These are phyloP conservation scores for Diuraphis noxia DNA, from an alignment of 1,140 invertebrate species.

Conservation along the genomic window DNA sequence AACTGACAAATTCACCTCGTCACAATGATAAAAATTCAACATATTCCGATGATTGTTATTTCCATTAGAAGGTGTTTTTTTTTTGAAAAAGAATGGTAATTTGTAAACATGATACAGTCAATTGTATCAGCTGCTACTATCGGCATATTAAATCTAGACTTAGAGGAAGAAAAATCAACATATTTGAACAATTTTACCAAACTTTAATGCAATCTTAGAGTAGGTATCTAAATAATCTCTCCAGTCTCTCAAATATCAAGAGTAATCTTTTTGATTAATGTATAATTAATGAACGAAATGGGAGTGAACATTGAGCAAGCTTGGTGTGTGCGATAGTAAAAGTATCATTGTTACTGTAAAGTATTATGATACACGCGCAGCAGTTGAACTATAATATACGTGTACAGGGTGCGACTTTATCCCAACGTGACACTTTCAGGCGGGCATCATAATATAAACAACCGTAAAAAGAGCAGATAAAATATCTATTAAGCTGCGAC, in stretches of 20 bases:
- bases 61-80: neutral
- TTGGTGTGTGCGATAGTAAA: neutral
- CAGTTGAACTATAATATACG: neutral
- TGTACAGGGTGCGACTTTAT: neutral
- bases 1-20: neutral
- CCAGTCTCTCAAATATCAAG: neutral
- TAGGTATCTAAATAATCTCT: no score
- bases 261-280: neutral
- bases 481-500: neutral
- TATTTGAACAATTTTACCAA: neutral
- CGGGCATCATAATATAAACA: neutral
- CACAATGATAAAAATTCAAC: neutral
- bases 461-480: neutral
- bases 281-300: neutral
- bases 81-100: neutral
- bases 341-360: neutral
- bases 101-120: neutral
- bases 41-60: neutral
- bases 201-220: neutral
- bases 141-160: neutral
- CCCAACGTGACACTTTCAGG: neutral
- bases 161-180: no score
- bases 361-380: neutral
- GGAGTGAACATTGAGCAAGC: neutral
- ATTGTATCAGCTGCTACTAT: no score